These are phyloP conservation scores for Brachyhypopomus occidentalis DNA, from an alignment of 2,113 vertebrate genomes.

Conservation along the genomic window DNA sequence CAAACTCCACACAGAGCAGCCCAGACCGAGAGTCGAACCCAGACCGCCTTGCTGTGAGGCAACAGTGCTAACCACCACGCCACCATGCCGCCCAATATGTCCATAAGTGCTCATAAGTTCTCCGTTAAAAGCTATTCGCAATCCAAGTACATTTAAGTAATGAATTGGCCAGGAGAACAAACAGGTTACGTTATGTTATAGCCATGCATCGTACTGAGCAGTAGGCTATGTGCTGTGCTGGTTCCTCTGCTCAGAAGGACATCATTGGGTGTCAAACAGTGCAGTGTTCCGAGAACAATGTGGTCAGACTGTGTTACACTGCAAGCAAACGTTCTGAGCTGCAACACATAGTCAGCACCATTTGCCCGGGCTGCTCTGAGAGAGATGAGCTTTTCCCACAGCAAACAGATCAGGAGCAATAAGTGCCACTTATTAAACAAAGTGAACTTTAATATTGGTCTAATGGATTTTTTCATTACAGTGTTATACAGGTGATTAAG, in stretches of 20 bases:
- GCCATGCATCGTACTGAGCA: not conserved
- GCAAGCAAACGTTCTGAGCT: conserved; percentile 16
- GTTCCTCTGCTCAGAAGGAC: not conserved
- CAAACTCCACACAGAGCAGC: too few species aligned
- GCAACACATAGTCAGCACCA: conserved; percentile 17
- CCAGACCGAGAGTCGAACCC: too few species aligned
- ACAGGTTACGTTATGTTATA: not conserved
- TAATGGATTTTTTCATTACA: not conserved
- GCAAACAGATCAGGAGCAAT: not conserved
- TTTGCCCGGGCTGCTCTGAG: conserved; percentile 4
- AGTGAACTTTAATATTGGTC: not conserved
- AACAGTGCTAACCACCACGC: too few species aligned
- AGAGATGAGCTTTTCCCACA: not conserved
- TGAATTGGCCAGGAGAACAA: not conserved
- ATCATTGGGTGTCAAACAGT: conserved; percentile 21
- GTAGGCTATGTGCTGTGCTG: not conserved
- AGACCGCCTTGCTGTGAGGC: too few species aligned
- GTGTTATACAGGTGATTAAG: not conserved
- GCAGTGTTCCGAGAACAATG: not conserved
- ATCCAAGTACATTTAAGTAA: not conserved
- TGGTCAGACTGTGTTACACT: conserved; percentile 33
- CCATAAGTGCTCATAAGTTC: too few species aligned
- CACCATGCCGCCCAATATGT: too few species aligned
- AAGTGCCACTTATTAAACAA: not conserved
- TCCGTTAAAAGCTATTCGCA: too few species aligned